Base-by-base conservation (phyloP, 2,888 invertebrate species). In the Cataglyphis rosenhaueri region DNA sequence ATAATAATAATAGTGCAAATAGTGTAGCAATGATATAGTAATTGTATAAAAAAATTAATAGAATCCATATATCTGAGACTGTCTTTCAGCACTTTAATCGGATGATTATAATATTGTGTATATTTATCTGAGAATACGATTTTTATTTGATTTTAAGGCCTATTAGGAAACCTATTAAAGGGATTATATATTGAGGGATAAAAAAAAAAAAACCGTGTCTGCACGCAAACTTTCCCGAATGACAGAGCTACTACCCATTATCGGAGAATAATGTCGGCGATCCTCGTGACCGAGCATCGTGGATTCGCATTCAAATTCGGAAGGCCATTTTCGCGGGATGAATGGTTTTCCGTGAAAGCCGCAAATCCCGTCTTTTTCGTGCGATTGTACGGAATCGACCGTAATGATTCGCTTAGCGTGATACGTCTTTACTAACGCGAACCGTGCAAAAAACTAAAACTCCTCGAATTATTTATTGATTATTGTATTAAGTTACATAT, bases 391-490 rank as follows among this genome's bases (percentile, higher is more conserved):
- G 59, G 70, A 79, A 79, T 79, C 78, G 78, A 48, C 70, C 35
- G 78, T 79, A 79, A 79, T 79, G 68, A 79, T 79, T 61, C 70
- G 59, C 18, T 70, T 61, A 59, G 68, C 32, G n/a, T 32, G 68
- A 62, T 66, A 70, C 59, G 64, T 44, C 64, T 62, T 61, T 68
- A 64, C 68, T 44, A 62, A 64, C 74, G 9, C 82, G 82, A 66
- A 61, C 32, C 64, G 82, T 81, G n/a, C n/a, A 84, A 88, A 52
- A n/a, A 29, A 29, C 29, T 52, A 41, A 41, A 87, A 85, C 88
- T 86, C 35, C 35, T 84, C 85, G 78, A 89, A 89, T 89, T 90
- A 90, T 88, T 89, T 86, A 86, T 87, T 82, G 85, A 87, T 89
- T 82, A 81, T 85, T 68, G 81, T 0, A 52, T 81, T 88, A 89